Evolutionary conservation across 2,888 invertebrate species (phyloP), one percentile per base, ranked within the genome.

Genomic region (Diogma glabrata): DNA sequence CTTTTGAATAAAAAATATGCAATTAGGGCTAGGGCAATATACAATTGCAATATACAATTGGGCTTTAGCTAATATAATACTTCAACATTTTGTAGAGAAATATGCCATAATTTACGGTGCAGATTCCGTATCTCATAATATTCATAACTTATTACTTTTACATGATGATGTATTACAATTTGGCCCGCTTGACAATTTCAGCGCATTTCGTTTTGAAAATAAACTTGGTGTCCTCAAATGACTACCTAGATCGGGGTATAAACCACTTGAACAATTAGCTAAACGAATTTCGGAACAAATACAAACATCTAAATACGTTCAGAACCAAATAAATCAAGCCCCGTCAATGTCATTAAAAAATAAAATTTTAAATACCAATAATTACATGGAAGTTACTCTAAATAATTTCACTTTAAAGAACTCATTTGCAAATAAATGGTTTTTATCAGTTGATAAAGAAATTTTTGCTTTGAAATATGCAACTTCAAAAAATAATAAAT

Each of bases 391-490:
- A 14, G 19, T 38, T 38, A 16, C 19, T 16, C 19, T 38, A 17
- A 38, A 38, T 38, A 19, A 19, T 4, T 38, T 38, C 19, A 38
- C 38, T 17, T 38, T 38, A 38, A 38, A 38, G 19, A 9, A 36
- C 36, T 36, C 36, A 36, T 36, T 36, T 36, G 36, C 36, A 9
- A 36, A 36, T 36, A 38, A 9, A 17, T 38, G 38, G 38, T 38
- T 38, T 38, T 14, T 38, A 38, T 8, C 38, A 16, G 10, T 38
- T 4, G 3, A 38, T 4, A 2, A 38, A 3, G 38, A 38, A 38
- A 38, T 38, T 38, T 38, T 38, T 38, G 38, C 38, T 19, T 17
- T 38, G 38, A 19, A 38, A 16, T 38, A 38, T 38, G 38, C 38
- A 38, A 38, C 19, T 38, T 38, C 16, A 38, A 38, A 38, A 16